Conservation (phyloP, 2,797 vertebrate species). For the Lateolabrax maculatus region DNA sequence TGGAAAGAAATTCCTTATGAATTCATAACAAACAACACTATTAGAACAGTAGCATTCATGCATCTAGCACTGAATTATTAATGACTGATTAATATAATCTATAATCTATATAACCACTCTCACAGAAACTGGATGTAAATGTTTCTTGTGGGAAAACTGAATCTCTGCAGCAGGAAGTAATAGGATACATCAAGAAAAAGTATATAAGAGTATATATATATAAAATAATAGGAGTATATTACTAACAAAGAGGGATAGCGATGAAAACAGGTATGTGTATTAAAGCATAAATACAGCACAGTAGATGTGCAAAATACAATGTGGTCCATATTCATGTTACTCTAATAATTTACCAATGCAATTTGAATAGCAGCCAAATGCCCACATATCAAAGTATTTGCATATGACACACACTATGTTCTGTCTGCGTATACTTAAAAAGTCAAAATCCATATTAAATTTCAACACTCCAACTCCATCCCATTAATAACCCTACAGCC, state of each 20-base stretch:
- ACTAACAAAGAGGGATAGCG: not conserved
- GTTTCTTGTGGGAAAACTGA: not conserved
- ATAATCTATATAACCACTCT: not conserved
- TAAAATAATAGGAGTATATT: no score
- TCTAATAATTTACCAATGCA: not conserved
- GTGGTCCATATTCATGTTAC: not conserved
- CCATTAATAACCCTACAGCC: not conserved
- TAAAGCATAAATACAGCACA: not conserved
- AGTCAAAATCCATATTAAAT: no score
- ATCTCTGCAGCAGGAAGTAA: constrained; percentile 1
- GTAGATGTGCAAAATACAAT: not conserved
- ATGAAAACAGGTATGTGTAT: not conserved
- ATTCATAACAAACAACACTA: not conserved
- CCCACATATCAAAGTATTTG: not conserved
- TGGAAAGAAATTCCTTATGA: no score
- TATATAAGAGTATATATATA: no score
- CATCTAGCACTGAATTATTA: not conserved
- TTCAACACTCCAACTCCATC: not conserved
- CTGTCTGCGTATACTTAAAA: not conserved
- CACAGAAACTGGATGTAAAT: not conserved
- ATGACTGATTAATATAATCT: not conserved
- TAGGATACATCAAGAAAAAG: not conserved
- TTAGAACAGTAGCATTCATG: not conserved
- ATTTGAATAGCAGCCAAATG: constrained; percentile 6
- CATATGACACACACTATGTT: not conserved